Evolutionary conservation across 2,797 vertebrate genomes (phyloP).

Genomic region (Lagodon rhomboides): DNA sequence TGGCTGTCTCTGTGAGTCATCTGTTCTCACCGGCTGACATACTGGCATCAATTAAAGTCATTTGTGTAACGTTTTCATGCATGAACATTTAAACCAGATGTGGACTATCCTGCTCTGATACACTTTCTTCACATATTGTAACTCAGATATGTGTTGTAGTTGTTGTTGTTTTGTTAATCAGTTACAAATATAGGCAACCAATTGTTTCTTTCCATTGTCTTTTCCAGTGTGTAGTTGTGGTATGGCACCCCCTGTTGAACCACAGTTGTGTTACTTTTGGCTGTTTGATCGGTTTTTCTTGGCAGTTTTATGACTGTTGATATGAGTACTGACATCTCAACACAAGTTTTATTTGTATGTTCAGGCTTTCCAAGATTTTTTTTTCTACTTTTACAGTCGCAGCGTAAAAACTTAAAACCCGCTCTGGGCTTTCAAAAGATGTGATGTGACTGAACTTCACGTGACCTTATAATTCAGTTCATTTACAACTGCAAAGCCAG

Average conservation of each 20-base stretch:
- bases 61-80: background rate
- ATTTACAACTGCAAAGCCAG: slow-evolving; percentile 34
- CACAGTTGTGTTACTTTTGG: slow-evolving; percentile 43
- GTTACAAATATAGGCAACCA: slow-evolving; percentile 3
- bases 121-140: background rate
- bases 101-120: too few relatives aligned
- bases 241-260: slow-evolving; percentile 61
- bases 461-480: slow-evolving; percentile 21
- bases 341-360: slow-evolving; percentile 11
- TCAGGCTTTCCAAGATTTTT: background rate
- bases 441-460: slow-evolving; percentile 23
- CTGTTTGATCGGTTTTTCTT: background rate
- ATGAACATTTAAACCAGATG: background rate
- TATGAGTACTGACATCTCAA: slow-evolving; percentile 2
- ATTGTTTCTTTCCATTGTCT: slow-evolving; percentile 6
- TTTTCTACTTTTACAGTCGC: slow-evolving; percentile 10
- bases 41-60: slow-evolving; percentile 16
- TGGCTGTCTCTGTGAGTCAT: slow-evolving; percentile 6
- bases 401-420: background rate
- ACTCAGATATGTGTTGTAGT: background rate
- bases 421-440: background rate
- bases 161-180: background rate
- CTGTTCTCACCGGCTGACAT: background rate
- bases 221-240: slow-evolving; percentile 32
- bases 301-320: slow-evolving; percentile 10